Base-by-base conservation (phyloP, 2,888 invertebrate genomes). In the Salpingus planirostris region DNA sequence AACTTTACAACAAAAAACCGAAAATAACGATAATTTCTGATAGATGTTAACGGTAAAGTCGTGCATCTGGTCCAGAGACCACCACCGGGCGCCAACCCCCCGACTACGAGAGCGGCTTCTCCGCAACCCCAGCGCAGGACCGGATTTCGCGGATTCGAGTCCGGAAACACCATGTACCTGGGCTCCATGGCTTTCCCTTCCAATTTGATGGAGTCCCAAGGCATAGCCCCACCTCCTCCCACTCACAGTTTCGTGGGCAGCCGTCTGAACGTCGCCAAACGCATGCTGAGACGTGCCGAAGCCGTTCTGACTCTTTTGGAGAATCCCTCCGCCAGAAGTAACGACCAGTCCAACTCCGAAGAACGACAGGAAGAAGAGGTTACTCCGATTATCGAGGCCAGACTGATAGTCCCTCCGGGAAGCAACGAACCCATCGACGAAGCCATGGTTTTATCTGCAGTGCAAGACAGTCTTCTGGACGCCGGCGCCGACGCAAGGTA, bases 41-140 rank as follows among this genome's bases (percentile, higher is more conserved):
- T 55, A 87, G 92, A 86, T 69, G 84, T 93, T 13, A 72, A 88
- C 59, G 91, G 89, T 2, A 93, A 92, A 67, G 91, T 91, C 15
- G 78, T 95, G 30, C 95, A 95, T 62, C 74, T 95, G 58, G 93
- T 93, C 11, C 84, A 90, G 61, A 73, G 89, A 13, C 77, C 87
- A 3, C 92, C 92, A 1, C 91, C 91, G 15, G 47, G 51, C 28
- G 38, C 54, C 7, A 57, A 50, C 6, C 44, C 48, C 13, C 29
- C 50, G 2, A 50, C 41, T 7, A 49, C 49, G 24, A 43, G 54
- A 29, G 42, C 50, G 24, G 36, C 54, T 25, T 46, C 54, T 3
- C 51, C 59, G 22, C 51, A 56, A 36, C 52, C 56, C 32, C 50
- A 54, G n/a, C 44, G 41, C 13, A 44, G 36, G 40, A 43, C 49